A percentile compares a stretch with the other conserved stretches of the same genome.
These are phyloP conservation scores for Elgaria multicarinata DNA, from an alignment of 2,113 vertebrate genomes.

Conservation along the genomic window DNA sequence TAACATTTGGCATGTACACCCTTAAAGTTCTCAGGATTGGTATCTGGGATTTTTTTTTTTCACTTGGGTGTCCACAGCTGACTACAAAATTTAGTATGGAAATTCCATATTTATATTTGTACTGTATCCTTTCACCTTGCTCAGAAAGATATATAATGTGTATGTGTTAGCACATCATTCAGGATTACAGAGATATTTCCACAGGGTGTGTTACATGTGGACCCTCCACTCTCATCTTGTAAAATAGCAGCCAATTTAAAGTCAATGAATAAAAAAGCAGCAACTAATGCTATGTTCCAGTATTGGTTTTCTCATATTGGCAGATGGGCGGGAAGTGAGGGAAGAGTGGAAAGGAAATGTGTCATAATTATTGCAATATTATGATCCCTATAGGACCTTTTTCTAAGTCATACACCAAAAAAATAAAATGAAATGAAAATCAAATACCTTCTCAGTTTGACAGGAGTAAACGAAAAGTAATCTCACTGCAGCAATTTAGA, in stretches of 20 bases:
- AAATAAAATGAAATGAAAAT: neutral
- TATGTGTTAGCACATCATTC: neutral
- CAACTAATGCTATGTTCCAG: conserved; percentile 13
- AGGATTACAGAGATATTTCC: neutral
- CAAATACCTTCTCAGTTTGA: conserved; percentile 60
- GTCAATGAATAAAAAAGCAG: conserved; percentile 4
- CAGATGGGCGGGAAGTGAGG: neutral
- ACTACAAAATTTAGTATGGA: neutral
- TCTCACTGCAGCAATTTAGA: conserved; percentile 50
- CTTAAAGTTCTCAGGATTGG: neutral
- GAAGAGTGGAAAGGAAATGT: conserved; percentile 17
- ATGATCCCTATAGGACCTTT: conserved; percentile 46
- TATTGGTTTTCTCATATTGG: neutral
- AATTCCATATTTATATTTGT: neutral
- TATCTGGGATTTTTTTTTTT: neutral
- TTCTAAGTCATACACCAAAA: conserved; percentile 44
- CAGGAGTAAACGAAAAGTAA: conserved; percentile 57
- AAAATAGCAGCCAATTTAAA: neutral
- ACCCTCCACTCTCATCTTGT: rapidly evolving
- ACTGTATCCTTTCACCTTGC: neutral
- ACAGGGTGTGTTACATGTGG: neutral
- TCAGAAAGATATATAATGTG: neutral
- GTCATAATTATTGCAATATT: conserved; percentile 39
- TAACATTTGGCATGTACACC: neutral
- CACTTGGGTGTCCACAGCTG: neutral